These are phyloP conservation scores for Pseudobourletiella spinata DNA, from an alignment of 1,140 invertebrate genomes.

Conservation along the genomic window DNA sequence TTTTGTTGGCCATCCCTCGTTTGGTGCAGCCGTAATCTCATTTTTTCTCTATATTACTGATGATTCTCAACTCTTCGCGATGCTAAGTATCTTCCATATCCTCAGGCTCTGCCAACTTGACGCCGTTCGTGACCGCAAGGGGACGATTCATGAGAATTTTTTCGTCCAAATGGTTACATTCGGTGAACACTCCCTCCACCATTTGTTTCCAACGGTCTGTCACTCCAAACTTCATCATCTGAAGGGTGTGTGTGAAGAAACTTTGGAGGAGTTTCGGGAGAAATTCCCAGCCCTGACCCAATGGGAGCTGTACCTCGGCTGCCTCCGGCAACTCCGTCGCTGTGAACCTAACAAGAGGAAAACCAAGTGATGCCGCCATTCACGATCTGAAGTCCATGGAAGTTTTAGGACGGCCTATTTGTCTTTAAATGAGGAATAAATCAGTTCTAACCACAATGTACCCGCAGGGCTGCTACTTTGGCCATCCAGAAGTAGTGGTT, in stretches of 20 bases:
- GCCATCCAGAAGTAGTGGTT: too few relatives aligned
- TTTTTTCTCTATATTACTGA: not conserved
- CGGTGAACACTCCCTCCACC: conserved; percentile 21
- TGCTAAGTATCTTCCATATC: not conserved
- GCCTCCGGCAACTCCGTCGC: not conserved
- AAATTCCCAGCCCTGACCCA: conserved; percentile 11
- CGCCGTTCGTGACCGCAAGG: conserved; percentile 12
- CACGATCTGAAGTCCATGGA: too few relatives aligned
- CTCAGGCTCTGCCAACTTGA: conserved; percentile 26
- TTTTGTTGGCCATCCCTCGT: not conserved
- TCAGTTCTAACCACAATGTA: too few relatives aligned
- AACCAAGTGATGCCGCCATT: not conserved
- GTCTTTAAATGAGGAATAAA: too few relatives aligned
- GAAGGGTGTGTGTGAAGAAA: conserved; percentile 8
- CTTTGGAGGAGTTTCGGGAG: conserved; percentile 16
- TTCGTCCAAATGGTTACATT: conserved; percentile 18
- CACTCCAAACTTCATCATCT: conserved; percentile 23
- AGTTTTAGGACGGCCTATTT: too few relatives aligned
- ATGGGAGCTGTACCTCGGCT: conserved; percentile 19
- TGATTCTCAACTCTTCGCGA: not conserved
- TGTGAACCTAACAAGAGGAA: conserved; percentile 12
- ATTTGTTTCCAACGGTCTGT: conserved; percentile 31
- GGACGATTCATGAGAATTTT: conserved; percentile 1
- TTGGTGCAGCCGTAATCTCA: not conserved
- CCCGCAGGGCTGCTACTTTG: too few relatives aligned